Evolutionary conservation across 2,797 vertebrate genomes (phyloP).

Genomic region (Labroides dimidiatus): DNA sequence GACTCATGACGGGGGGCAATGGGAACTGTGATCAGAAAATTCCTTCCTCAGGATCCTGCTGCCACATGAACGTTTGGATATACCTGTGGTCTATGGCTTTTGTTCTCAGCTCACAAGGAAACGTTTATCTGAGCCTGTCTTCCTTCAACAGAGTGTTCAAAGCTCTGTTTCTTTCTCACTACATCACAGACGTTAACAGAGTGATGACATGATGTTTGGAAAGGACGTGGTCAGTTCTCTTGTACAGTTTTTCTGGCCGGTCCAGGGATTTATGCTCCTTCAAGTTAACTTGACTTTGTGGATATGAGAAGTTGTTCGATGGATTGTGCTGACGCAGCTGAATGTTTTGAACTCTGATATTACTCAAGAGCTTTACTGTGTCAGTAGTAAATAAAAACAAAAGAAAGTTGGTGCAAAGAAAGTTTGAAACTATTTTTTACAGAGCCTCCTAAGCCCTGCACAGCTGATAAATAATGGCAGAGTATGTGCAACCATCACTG

Average conservation of each 20-base stretch:
- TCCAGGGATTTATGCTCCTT: not conserved
- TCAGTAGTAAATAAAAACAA: too few species aligned
- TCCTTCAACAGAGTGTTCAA: not conserved
- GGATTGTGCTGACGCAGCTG: not conserved
- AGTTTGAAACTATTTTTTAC: too few species aligned
- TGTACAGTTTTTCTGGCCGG: slow-evolving; percentile 14
- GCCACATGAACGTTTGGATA: not conserved
- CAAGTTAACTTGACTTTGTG: not conserved
- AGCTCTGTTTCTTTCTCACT: too few species aligned
- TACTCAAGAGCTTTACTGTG: not conserved
- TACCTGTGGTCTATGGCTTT: too few species aligned
- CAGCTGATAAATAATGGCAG: too few species aligned
- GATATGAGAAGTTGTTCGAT: not conserved
- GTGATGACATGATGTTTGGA: not conserved
- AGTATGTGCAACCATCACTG: too few species aligned
- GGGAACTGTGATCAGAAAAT: slow-evolving; percentile 22
- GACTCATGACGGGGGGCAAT: not conserved
- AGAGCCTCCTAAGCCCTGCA: too few species aligned
- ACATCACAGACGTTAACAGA: too few species aligned
- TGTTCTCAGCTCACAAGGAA: not conserved
- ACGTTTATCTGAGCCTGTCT: not conserved
- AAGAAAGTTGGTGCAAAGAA: not conserved
- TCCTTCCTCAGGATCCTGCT: not conserved
- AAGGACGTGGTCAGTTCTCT: not conserved
- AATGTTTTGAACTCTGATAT: not conserved